Base-by-base conservation (phyloP, 2,888 invertebrate genomes). In the Lottia gigantea region DNA sequence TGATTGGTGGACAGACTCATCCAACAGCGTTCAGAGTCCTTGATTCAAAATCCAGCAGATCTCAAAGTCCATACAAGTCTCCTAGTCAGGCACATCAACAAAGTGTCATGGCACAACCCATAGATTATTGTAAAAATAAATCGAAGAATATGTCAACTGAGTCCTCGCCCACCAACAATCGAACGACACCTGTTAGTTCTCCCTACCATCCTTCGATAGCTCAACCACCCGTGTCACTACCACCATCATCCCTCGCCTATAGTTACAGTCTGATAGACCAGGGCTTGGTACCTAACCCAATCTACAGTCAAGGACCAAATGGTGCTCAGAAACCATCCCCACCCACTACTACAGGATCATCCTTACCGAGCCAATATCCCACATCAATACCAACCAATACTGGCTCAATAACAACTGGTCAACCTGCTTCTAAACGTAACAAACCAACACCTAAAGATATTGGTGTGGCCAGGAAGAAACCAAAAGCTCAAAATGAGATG, bases 261-360 rank as follows among this genome's bases (percentile, higher is more conserved):
- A 82, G 76, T 62, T 84, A 84, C 72, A 85, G 83, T 74, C 79
- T 88, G 68, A 87, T 89, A 71, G 87, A 87, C 74, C 88, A 89
- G 78, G 88, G 88, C 49, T 79, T 88, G 61, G 88, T 88, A 68
- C 88, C 89, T 65, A 88, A 89, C 78, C 89, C 89, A n/a, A 85
- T 88, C 70, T 88, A 88, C 78, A 93, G 91, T 91, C 76, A 78
- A 45, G 71, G 72, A 40, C 66, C 76, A 16, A 46, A 64, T 62
- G 68, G 63, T 66, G 70, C 68, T 46, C 66, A 63, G 23, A 68
- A 74, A 40, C 55, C 71, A 49, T 31, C 67, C 25, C 70, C 66
- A 62, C 63, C 66, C 23, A 85, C 87, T 16, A 66, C 74, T 71
- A 72, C 78, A 72, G 68, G 79, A 68, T 46, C 64, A 46, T n/a